These are phyloP conservation scores for Tachysurus vachellii DNA, from an alignment of 2,113 vertebrate species.

Conservation along the genomic window DNA sequence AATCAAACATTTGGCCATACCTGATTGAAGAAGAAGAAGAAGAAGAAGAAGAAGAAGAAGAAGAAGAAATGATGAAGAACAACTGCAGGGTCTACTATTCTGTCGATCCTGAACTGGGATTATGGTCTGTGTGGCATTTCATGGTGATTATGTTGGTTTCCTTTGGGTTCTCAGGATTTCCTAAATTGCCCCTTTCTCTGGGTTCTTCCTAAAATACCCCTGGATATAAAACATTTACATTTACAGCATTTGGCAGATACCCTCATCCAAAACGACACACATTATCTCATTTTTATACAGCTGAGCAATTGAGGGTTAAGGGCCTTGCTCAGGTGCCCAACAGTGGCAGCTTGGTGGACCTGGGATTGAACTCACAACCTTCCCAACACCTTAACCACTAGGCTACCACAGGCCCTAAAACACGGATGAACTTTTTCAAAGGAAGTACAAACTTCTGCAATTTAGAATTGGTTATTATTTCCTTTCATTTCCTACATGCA, in stretches of 20 bases:
- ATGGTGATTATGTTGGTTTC: background rate
- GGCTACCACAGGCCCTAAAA: background rate
- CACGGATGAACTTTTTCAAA: background rate
- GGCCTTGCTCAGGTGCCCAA: no score
- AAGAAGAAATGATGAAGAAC: background rate
- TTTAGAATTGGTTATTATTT: background rate
- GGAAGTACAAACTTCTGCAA: background rate
- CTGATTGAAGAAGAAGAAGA: background rate
- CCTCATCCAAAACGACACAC: no score
- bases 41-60: no score
- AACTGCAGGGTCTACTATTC: background rate
- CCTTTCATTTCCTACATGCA: background rate
- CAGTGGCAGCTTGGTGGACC: no score
- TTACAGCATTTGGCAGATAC: no score
- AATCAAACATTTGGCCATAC: background rate
- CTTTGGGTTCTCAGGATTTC: background rate
- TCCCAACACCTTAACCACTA: no score
- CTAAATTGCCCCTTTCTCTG: background rate
- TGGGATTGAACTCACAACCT: no score
- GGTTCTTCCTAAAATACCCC: no score
- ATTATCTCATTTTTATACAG: no score
- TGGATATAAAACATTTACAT: no score
- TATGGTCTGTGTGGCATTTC: background rate
- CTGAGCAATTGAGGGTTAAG: no score
- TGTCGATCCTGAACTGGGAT: background rate